phyloP scores from a whole-genome alignment of 2,113 vertebrate species.

The Ceyx cyanopectus region DNA sequence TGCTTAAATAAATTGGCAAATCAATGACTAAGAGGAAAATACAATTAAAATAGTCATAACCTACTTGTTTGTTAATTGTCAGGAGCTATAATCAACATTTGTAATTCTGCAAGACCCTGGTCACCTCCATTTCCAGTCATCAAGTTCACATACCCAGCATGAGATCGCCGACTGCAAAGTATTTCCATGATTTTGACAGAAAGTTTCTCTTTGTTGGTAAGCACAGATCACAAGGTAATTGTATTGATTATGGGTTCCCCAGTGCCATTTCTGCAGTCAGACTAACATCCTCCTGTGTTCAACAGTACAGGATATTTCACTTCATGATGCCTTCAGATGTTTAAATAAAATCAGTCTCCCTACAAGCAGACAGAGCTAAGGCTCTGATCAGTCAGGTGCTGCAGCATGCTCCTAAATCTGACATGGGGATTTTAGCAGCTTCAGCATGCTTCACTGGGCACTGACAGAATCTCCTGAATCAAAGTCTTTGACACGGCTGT shows the following conservation, averaged over 20 bases:
- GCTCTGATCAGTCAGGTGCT: not conserved
- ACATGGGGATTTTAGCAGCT: not conserved
- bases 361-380: accelerated
- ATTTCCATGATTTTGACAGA: not conserved
- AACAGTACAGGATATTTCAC: not conserved
- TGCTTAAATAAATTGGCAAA: not conserved
- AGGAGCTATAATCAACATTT: not conserved
- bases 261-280: not conserved
- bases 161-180: not conserved
- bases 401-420: not conserved
- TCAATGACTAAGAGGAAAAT: not conserved
- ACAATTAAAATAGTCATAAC: not conserved
- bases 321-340: not conserved
- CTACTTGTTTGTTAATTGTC: not conserved
- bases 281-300: not conserved
- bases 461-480: not conserved
- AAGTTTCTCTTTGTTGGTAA: not conserved
- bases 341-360: not conserved
- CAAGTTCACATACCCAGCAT: accelerated
- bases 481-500: not conserved
- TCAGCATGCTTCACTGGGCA: not conserved
- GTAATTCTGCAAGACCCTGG: not conserved
- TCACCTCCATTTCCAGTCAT: not conserved
- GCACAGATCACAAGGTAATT: accelerated
- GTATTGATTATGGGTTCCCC: not conserved